Conservation (phyloP, 2,113 vertebrate species). For the Lipotes vexillifer region DNA sequence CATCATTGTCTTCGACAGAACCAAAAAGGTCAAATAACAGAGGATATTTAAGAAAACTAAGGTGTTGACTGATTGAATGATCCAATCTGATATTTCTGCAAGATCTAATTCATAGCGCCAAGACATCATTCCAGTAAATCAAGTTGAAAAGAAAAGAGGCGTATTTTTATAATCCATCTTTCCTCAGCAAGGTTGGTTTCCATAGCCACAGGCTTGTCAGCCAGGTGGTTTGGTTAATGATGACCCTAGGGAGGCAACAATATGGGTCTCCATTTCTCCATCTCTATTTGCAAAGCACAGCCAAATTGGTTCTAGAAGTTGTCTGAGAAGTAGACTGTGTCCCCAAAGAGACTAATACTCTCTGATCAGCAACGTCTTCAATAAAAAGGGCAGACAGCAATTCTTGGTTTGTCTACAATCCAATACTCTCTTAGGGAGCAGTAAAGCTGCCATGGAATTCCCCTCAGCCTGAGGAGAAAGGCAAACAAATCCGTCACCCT, state of each 20-base stretch:
- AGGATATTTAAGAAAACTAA: constrained; percentile 61
- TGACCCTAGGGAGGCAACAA: constrained; percentile 27
- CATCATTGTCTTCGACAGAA: constrained; percentile 50
- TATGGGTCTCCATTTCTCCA: background rate
- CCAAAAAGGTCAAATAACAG: constrained; percentile 49
- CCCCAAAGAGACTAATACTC: background rate
- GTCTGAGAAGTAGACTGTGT: constrained; percentile 5
- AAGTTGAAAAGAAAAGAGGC: constrained; percentile 31
- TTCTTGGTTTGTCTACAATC: background rate
- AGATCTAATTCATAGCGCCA: constrained; percentile 35
- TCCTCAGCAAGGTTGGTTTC: constrained; percentile 30
- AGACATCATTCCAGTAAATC: constrained; percentile 49
- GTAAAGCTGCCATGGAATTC: background rate
- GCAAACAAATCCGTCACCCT: background rate
- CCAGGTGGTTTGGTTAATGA: constrained; percentile 53
- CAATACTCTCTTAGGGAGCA: background rate
- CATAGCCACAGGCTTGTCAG: constrained; percentile 37
- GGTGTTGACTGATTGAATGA: constrained; percentile 41
- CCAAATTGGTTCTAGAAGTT: constrained; percentile 38
- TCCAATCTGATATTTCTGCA: constrained; percentile 40
- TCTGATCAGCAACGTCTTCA: constrained; percentile 12
- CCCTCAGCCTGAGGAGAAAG: background rate
- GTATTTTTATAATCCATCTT: constrained; percentile 46
- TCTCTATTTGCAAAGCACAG: constrained; percentile 41
- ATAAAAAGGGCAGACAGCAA: background rate